These are phyloP conservation scores for Capromys pilorides DNA, from an alignment of 2,797 vertebrate species.

Conservation along the genomic window DNA sequence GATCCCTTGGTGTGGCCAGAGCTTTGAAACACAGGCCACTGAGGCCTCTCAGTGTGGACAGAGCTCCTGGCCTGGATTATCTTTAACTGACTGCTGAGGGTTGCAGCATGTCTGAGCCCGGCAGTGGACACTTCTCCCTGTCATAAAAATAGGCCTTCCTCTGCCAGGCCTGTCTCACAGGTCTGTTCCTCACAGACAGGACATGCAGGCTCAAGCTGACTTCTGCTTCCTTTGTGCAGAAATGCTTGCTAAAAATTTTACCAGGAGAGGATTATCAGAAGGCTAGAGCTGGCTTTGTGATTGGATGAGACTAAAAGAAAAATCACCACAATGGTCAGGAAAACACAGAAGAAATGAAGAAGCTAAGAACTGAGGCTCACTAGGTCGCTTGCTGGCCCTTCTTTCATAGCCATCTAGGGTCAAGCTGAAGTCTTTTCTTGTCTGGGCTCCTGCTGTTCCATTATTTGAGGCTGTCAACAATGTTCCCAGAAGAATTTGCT, in stretches of 20 bases:
- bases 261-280: background rate
- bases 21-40: background rate
- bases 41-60: background rate
- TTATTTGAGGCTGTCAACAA: background rate
- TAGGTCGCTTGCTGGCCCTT: background rate
- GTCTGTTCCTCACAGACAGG: background rate
- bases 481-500: background rate
- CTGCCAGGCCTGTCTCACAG: background rate
- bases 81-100: conserved; percentile 63
- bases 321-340: background rate
- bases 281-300: background rate
- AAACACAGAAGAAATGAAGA: background rate
- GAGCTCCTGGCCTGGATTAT: background rate
- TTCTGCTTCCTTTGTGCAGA: conserved; percentile 56
- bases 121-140: conserved; percentile 45
- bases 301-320: conserved; percentile 13
- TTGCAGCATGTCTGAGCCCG: conserved; percentile 53
- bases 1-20: too few species aligned
- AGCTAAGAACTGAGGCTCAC: background rate
- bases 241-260: conserved; percentile 53
- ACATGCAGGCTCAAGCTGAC: background rate
- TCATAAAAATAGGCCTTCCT: conserved; percentile 61
- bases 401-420: too few species aligned
- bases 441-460: background rate
- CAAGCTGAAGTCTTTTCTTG: background rate